A percentile compares a stretch with the other conserved stretches of the same genome.
Evolutionary conservation across 2,113 vertebrate species (phyloP).

Genomic region (Parotia lawesii): DNA sequence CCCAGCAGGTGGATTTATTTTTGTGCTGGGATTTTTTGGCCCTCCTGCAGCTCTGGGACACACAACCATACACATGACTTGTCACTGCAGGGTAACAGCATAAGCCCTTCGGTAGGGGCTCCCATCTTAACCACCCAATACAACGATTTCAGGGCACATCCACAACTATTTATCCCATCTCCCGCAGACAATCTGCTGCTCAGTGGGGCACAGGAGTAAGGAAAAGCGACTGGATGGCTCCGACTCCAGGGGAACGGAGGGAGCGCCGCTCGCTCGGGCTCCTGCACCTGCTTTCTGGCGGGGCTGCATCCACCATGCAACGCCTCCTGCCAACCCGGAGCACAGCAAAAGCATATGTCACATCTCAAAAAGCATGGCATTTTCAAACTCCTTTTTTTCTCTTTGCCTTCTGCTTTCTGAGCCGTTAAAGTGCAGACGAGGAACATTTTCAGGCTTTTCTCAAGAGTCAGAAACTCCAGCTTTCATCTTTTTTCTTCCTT

Average conservation of each 20-base stretch:
- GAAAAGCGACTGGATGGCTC: background rate
- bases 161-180: background rate
- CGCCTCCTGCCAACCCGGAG: constrained; percentile 42
- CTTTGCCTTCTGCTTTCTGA: constrained; percentile 62
- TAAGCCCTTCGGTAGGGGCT: background rate
- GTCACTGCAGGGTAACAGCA: background rate
- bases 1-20: background rate
- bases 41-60: background rate
- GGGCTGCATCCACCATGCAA: constrained; percentile 35
- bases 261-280: background rate
- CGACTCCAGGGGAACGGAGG: background rate
- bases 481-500: background rate
- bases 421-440: constrained; percentile 24
- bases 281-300: constrained; percentile 41
- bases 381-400: constrained; percentile 55
- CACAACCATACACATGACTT: fast-evolving
- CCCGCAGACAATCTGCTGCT: constrained; percentile 22
- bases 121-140: background rate
- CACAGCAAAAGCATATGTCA: constrained; percentile 57
- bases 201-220: background rate
- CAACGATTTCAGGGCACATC: background rate
- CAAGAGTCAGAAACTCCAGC: background rate
- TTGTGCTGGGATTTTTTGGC: background rate
- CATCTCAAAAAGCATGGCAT: constrained; percentile 56
- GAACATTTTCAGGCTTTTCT: constrained; percentile 39